Evolutionary conservation across 2,888 invertebrate species (phyloP).

Genomic region (Adelognathus sp.): DNA sequence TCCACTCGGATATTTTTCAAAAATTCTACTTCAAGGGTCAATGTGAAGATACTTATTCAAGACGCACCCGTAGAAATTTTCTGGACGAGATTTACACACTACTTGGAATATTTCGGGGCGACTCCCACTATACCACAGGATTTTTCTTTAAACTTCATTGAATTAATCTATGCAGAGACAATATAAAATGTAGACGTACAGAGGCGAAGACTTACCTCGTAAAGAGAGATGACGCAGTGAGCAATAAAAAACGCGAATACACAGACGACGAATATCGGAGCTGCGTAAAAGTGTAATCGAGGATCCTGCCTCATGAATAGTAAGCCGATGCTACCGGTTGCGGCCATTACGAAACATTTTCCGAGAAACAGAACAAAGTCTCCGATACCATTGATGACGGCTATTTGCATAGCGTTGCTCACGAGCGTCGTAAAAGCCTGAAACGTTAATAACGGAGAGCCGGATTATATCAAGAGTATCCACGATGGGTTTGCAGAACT

Average conservation of each 20-base stretch:
- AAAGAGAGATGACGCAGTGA: slow-evolving; percentile 95
- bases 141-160: too few species aligned
- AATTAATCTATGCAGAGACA: background rate
- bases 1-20: too few species aligned
- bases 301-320: slow-evolving; percentile 88
- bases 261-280: slow-evolving; percentile 92
- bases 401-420: slow-evolving; percentile 92
- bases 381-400: slow-evolving; percentile 95
- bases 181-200: background rate
- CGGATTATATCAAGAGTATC: too few species aligned
- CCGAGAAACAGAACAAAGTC: slow-evolving; percentile 96
- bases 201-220: slow-evolving; percentile 88
- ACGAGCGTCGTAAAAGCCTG: slow-evolving; percentile 94
- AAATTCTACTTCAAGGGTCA: too few species aligned
- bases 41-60: too few species aligned
- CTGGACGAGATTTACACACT: too few species aligned
- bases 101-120: too few species aligned
- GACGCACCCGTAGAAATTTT: too few species aligned
- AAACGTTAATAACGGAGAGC: slow-evolving; percentile 68
- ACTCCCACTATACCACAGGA: too few species aligned
- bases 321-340: slow-evolving; percentile 91
- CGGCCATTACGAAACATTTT: slow-evolving; percentile 91
- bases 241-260: slow-evolving; percentile 95
- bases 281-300: slow-evolving; percentile 91
- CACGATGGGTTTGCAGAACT: too few species aligned